Evolutionary conservation across 2,113 vertebrate species (phyloP).

Genomic region (Dolichotis patagonum): DNA sequence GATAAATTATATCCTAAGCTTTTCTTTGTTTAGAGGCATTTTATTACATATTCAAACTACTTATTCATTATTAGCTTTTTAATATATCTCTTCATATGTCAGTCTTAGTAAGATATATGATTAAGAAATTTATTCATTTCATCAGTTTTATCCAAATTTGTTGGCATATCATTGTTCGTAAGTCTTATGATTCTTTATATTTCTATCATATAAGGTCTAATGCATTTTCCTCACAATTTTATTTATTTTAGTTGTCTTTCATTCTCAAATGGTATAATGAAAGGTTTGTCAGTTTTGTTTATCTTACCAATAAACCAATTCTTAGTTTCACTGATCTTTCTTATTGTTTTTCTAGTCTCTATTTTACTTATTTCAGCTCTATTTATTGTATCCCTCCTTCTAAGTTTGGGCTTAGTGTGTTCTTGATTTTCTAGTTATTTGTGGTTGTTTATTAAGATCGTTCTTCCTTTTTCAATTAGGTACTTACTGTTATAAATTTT

Average conservation of each 20-base stretch:
- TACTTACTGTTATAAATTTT: neutral
- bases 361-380: neutral
- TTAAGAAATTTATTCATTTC: neutral
- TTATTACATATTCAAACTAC: neutral
- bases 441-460: neutral
- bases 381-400: neutral
- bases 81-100: neutral
- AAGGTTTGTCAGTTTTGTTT: neutral
- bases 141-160: neutral
- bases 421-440: neutral
- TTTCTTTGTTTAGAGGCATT: neutral
- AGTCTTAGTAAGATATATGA: neutral
- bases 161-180: neutral
- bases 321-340: neutral
- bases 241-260: neutral
- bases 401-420: neutral
- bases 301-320: neutral
- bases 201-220: neutral
- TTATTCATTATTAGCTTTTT: neutral
- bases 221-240: neutral
- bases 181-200: neutral
- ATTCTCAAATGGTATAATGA: neutral
- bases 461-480: neutral
- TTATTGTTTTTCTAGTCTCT: neutral
- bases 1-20: neutral